phyloP scores from a whole-genome alignment of 2,888 invertebrate species.

The Altica lythri region DNA sequence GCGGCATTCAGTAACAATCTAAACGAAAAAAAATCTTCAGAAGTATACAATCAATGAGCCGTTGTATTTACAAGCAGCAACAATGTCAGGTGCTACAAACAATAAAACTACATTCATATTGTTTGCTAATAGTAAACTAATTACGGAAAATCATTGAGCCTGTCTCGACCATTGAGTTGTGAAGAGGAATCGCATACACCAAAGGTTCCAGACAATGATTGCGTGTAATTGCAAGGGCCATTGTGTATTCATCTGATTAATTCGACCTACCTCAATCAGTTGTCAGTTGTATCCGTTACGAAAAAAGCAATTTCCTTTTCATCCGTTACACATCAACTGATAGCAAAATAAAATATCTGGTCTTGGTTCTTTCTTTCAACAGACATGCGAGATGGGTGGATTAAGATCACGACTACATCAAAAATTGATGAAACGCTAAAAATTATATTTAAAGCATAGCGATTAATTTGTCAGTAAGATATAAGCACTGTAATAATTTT shows the following conservation, averaged over 20 bases:
- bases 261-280: constrained; percentile 47
- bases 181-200: constrained; percentile 32
- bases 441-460: too few relatives aligned
- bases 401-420: too few relatives aligned
- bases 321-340: constrained; percentile 38
- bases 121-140: constrained; percentile 26
- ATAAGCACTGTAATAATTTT: too few relatives aligned
- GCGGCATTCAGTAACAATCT: too few relatives aligned
- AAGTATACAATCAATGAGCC: constrained; percentile 4
- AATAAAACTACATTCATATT: constrained; percentile 19
- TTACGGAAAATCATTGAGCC: constrained; percentile 26
- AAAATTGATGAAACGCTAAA: too few relatives aligned
- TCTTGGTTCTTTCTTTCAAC: constrained; percentile 20
- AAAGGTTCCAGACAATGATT: constrained; percentile 33
- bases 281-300: constrained; percentile 46
- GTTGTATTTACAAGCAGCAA: constrained; percentile 4
- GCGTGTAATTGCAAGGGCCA: constrained; percentile 37
- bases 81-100: constrained; percentile 17
- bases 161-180: constrained; percentile 32
- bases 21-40: too few relatives aligned
- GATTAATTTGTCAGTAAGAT: too few relatives aligned
- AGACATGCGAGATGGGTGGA: constrained; percentile 19
- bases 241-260: constrained; percentile 45
- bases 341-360: constrained; percentile 27
- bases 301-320: constrained; percentile 41